These are phyloP conservation scores for Metalampra italica DNA, from an alignment of 2,888 invertebrate species.

Conservation along the genomic window DNA sequence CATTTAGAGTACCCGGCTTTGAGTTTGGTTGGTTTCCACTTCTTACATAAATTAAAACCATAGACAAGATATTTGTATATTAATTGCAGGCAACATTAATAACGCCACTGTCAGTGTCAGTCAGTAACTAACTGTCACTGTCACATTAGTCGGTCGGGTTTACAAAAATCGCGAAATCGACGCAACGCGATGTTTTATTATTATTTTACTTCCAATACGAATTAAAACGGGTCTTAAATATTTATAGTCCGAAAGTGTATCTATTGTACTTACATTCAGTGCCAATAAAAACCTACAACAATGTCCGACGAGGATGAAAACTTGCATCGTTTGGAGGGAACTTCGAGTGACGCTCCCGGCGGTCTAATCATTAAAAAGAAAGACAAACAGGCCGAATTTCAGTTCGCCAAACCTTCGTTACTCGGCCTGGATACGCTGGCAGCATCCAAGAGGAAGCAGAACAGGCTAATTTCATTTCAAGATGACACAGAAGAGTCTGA, in stretches of 20 bases:
- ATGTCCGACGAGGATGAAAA: conserved; percentile 76
- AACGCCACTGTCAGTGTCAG: neutral
- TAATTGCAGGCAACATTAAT: neutral
- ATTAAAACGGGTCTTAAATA: neutral
- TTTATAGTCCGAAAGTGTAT: neutral
- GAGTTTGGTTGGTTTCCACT: too few species aligned
- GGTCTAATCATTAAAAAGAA: conserved; percentile 85
- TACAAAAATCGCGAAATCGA: neutral
- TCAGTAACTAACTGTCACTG: too few species aligned
- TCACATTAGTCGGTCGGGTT: too few species aligned
- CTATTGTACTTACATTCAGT: neutral
- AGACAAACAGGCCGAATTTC: conserved; percentile 80
- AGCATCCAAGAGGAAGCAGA: conserved; percentile 84
- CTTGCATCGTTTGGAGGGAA: conserved; percentile 86
- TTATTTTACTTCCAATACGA: neutral
- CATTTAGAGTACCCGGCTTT: too few species aligned
- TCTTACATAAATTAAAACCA: too few species aligned
- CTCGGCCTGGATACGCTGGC: conserved; percentile 92
- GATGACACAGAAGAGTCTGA: conserved; percentile 44
- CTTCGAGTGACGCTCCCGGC: conserved; percentile 81
- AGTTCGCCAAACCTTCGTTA: conserved; percentile 86
- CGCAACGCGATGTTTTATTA: conserved; percentile 7
- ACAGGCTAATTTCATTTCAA: conserved; percentile 83
- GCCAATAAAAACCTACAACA: conserved; percentile 1
- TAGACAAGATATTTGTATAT: neutral